These are phyloP conservation scores for Imbricaverruca yamaguchii DNA, from an alignment of 2,888 invertebrate genomes.

Conservation along the genomic window DNA sequence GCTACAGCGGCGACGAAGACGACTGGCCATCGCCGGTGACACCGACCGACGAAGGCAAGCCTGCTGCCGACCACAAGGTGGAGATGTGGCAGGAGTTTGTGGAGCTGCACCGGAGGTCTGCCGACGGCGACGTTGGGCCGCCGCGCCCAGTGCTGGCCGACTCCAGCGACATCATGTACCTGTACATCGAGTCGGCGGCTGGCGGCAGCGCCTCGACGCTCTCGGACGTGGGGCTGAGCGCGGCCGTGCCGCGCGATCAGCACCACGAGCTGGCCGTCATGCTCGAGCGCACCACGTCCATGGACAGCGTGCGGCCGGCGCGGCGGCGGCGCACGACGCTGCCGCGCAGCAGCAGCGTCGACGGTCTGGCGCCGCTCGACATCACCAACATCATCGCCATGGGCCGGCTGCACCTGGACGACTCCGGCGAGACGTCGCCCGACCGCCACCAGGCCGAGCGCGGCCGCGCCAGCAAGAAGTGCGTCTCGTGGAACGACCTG, in stretches of 20 bases:
- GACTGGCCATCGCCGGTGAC: neutral
- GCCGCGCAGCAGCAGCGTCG: constrained; percentile 10
- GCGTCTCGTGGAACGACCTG: constrained; percentile 12
- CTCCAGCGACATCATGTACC: neutral
- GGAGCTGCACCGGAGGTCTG: neutral
- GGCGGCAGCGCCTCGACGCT: neutral
- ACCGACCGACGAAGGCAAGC: neutral
- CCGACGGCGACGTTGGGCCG: neutral
- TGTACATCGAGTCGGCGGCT: neutral
- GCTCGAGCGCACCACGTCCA: neutral
- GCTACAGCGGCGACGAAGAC: neutral
- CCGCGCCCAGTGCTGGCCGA: neutral
- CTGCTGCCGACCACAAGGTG: neutral
- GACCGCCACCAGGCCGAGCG: neutral
- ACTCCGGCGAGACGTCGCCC: neutral
- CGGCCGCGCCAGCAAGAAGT: neutral
- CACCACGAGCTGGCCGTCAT: neutral
- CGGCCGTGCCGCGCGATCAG: neutral
- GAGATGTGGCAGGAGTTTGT: constrained; percentile 12
- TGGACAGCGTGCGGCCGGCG: neutral
- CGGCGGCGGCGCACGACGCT: neutral
- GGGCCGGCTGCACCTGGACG: neutral
- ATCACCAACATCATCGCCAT: neutral
- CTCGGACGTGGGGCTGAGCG: neutral
- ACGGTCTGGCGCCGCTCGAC: neutral